A percentile compares a stretch with the other conserved stretches of the same genome.
Evolutionary conservation across 2,113 vertebrate genomes (phyloP).

Genomic region (human (Homo sapiens)): DNA sequence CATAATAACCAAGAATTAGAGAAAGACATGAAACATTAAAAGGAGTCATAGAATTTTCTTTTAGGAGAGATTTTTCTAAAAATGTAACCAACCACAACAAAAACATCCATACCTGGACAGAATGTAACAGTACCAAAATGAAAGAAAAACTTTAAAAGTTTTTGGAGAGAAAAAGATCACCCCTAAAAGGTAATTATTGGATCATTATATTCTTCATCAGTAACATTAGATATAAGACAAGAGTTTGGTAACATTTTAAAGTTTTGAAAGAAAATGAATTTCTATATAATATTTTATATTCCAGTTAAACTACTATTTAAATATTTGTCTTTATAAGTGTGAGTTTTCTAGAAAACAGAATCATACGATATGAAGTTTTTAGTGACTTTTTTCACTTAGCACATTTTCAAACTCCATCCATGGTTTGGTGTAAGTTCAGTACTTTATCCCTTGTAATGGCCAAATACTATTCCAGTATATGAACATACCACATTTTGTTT

Average conservation of each 20-base stretch:
- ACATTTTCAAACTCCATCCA: not conserved
- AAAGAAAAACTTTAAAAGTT: not conserved
- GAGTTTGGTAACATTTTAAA: not conserved
- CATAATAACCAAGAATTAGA: not conserved
- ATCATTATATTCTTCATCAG: not conserved
- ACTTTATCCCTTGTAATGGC: not conserved
- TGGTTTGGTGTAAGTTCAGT: not conserved
- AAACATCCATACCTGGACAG: not conserved
- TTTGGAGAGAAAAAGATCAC: not conserved
- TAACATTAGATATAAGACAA: not conserved
- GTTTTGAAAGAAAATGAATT: not conserved
- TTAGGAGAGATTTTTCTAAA: not conserved
- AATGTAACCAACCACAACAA: not conserved
- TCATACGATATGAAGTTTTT: not conserved
- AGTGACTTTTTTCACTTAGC: not conserved
- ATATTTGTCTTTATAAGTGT: not conserved
- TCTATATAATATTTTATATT: not conserved
- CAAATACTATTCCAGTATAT: not conserved
- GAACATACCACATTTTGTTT: not conserved
- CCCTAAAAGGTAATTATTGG: not conserved
- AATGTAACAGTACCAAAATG: not conserved
- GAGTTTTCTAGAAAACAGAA: not conserved
- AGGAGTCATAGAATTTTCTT: too few relatives aligned
- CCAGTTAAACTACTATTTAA: not conserved
- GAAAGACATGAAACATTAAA: not conserved